A percentile compares a stretch with the other conserved stretches of the same genome.
These are phyloP conservation scores for Sarcophaga rosellei DNA, from an alignment of 2,888 invertebrate genomes.

Conservation along the genomic window DNA sequence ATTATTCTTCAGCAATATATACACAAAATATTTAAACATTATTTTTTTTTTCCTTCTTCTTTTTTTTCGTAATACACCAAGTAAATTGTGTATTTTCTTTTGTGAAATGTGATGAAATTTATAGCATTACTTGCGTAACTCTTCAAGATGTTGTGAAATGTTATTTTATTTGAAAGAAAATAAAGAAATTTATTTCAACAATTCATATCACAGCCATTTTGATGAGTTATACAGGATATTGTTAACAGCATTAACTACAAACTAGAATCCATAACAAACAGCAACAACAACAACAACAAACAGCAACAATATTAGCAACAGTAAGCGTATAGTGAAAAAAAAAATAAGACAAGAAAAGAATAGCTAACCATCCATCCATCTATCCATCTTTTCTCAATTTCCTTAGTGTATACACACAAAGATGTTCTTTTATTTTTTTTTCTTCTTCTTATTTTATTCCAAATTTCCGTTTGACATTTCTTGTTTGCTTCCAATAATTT, in stretches of 20 bases:
- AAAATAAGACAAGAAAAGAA: not conserved
- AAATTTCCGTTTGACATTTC: not conserved
- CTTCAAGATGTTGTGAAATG: conserved; percentile 81
- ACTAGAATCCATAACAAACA: not conserved
- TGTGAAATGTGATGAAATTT: conserved; percentile 68
- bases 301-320: not conserved
- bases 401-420: not conserved
- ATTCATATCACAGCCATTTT: conserved; percentile 82
- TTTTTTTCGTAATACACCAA: not conserved
- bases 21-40: conserved; percentile 34
- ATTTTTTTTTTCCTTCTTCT: not conserved
- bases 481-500: not conserved
- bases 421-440: not conserved
- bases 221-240: conserved; percentile 78
- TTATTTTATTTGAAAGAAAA: conserved; percentile 69
- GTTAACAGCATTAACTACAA: conserved; percentile 38
- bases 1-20: conserved; percentile 29
- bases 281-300: not conserved
- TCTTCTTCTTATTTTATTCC: not conserved
- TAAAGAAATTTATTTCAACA: conserved; percentile 65
- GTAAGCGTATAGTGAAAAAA: not conserved
- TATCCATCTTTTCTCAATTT: not conserved
- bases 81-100: not conserved
- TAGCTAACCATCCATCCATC: conserved; percentile 13
- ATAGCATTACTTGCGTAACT: conserved; percentile 79